Evolutionary conservation across 2,797 vertebrate genomes (phyloP).

Genomic region (Chelonia mydas): DNA sequence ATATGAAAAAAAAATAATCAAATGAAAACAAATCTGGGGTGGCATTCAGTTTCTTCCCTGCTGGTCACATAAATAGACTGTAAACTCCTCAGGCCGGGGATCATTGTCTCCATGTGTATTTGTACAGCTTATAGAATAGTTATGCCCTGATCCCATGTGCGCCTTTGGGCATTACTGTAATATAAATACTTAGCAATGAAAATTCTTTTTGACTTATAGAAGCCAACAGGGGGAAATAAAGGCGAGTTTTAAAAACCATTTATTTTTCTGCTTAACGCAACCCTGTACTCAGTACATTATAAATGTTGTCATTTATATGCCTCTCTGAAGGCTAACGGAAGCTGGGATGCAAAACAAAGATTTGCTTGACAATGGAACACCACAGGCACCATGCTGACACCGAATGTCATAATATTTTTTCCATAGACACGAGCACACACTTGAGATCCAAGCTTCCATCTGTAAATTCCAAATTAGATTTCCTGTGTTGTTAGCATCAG

Average conservation of each 20-base stretch:
- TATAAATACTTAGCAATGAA: neutral
- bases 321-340: constrained; percentile 5
- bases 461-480: constrained; percentile 55
- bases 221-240: neutral
- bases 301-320: constrained; percentile 30
- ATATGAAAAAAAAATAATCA: neutral
- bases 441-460: constrained; percentile 56
- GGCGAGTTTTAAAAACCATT: neutral
- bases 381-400: neutral
- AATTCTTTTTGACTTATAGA: neutral
- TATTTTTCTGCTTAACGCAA: neutral
- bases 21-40: neutral
- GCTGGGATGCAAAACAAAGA: neutral
- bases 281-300: neutral
- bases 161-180: neutral
- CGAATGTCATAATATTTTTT: constrained; percentile 39
- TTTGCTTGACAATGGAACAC: neutral
- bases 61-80: neutral
- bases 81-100: neutral
- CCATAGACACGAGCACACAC: constrained; percentile 4
- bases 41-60: neutral
- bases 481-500: constrained; percentile 57
- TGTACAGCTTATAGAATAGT: neutral
- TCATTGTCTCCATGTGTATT: neutral
- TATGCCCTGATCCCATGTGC: neutral